phyloP scores from a whole-genome alignment of 2,888 invertebrate genomes.

The Acleris holmiana region DNA sequence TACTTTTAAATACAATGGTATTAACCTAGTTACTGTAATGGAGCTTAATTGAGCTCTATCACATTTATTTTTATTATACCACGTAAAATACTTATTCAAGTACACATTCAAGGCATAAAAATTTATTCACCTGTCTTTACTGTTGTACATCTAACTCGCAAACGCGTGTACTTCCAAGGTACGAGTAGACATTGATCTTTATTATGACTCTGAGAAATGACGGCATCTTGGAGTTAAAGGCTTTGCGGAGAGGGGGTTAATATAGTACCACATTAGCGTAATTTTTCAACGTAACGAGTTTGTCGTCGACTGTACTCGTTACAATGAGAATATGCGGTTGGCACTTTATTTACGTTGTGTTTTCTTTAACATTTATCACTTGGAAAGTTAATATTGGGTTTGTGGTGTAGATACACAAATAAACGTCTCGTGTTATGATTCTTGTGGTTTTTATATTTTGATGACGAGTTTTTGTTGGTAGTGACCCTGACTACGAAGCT shows the following conservation, averaged over 20 bases:
- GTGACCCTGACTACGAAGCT: too few relatives aligned
- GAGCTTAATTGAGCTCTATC: too few relatives aligned
- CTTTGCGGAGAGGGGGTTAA: constrained; percentile 46
- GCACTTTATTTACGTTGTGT: constrained; percentile 5
- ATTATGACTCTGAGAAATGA: constrained; percentile 49
- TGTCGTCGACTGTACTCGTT: constrained; percentile 50
- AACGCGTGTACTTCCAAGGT: constrained; percentile 4
- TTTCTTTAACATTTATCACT: background rate
- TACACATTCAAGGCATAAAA: too few relatives aligned
- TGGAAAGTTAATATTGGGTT: too few relatives aligned
- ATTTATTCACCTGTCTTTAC: background rate
- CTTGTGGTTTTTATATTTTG: too few relatives aligned
- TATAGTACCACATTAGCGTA: constrained; percentile 51
- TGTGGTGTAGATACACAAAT: too few relatives aligned
- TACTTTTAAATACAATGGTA: too few relatives aligned
- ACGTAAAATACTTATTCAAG: too few relatives aligned
- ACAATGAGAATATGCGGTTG: constrained; percentile 40
- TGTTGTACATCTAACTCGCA: background rate
- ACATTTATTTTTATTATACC: too few relatives aligned
- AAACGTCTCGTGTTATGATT: too few relatives aligned
- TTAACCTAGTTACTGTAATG: too few relatives aligned
- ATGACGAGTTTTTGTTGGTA: too few relatives aligned
- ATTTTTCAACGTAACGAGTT: constrained; percentile 53
- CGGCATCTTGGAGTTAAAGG: constrained; percentile 39
- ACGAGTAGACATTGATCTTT: constrained; percentile 43